Base-by-base conservation (phyloP, 2,797 vertebrate genomes). In the Gobionotothen gibberifrons region DNA sequence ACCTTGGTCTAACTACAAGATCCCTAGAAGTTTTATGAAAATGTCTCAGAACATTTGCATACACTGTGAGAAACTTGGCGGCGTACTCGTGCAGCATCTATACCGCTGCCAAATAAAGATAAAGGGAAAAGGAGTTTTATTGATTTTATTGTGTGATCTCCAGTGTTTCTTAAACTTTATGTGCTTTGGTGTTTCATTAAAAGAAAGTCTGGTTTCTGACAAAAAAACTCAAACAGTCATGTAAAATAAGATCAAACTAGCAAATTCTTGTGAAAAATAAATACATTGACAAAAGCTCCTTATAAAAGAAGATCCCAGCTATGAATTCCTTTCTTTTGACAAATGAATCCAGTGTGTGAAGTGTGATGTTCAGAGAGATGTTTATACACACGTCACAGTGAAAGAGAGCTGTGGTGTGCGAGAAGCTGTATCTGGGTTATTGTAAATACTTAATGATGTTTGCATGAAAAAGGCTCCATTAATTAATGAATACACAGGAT, bases 381-480 rank as follows among this genome's bases (percentile, higher is more conserved):
- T 36, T 29, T 46, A 22, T 26, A 39, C 9, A 9, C n/a, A 15
- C 16, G 13, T 56, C 32, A 8, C 43, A 64, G 53, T 36, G 19
- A 49, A 9, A 19, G 22, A 15, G 42, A 42, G 14, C 42, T 3
- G 9, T 26, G 26, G 26, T 5, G 26, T 2, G 40, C 15, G 21
- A 0, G 3, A 16, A 46, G 56, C 40, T 5, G 21, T 13, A 52
- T 65, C 66, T 66, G 49, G 72, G 66, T 51, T 55, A 11, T 8
- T n/a, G 19, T 70, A 56, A 79, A 79, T 79, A 29, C 60, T 74
- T 74, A 26, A 74, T 74, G 48, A 61, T 51, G 49, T 65, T 65
- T 61, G 42, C 19, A 46, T 51, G 43, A 51, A 79, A 59, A 21
- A 32, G 32, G 21, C 3, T 5, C 22, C 32, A n/a, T 32, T 56